Conservation (phyloP, 2,888 invertebrate species). For the Plagodis pulveraria region DNA sequence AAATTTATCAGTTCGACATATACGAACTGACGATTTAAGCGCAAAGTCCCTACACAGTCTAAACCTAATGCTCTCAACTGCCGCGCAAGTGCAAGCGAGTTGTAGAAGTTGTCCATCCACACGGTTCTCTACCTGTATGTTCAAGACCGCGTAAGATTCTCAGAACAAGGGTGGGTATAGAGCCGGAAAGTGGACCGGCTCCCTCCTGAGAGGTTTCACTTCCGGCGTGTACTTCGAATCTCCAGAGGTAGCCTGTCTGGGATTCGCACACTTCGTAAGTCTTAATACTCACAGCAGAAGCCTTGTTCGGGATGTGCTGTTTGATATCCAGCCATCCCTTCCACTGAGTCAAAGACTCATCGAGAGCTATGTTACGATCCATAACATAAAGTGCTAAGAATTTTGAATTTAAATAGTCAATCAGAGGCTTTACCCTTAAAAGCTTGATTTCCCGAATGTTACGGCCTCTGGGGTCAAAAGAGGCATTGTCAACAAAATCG, state of each 20-base stretch:
- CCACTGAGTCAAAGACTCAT: constrained; percentile 17
- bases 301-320: constrained; percentile 23
- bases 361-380: constrained; percentile 12
- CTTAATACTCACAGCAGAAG: constrained; percentile 7
- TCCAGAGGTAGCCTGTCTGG: neutral
- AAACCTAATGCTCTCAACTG: constrained; percentile 1
- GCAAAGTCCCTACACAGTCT: neutral
- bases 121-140: constrained; percentile 1
- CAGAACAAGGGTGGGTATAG: neutral
- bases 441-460: too few species aligned
- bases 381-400: too few species aligned
- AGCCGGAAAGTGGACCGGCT: neutral
- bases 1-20: neutral
- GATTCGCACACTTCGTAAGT: neutral
- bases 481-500: too few species aligned
- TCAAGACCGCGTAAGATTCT: neutral
- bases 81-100: constrained; percentile 3
- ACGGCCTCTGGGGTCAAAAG: too few species aligned
- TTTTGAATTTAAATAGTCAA: too few species aligned
- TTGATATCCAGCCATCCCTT: constrained; percentile 19
- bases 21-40: neutral
- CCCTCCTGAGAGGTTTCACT: too few species aligned
- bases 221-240: too few species aligned
- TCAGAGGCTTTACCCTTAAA: too few species aligned
- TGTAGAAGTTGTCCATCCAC: constrained; percentile 9